These are phyloP conservation scores for Drosophila nigromelanica DNA, from an alignment of 1,140 invertebrate species.

Conservation along the genomic window DNA sequence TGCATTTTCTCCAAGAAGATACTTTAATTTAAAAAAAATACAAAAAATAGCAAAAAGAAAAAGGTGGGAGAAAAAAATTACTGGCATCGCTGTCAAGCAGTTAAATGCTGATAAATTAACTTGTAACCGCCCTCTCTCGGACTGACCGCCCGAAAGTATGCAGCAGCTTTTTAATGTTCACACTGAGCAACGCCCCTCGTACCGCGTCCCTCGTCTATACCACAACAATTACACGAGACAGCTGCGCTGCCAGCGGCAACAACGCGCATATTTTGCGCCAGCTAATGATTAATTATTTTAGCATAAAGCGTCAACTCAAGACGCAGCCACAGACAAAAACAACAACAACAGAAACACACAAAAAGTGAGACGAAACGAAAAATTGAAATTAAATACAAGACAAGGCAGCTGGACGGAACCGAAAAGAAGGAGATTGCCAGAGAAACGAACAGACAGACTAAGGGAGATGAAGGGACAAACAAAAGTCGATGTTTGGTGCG, in stretches of 20 bases:
- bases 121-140: slow-evolving; percentile 44
- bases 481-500: slow-evolving; percentile 17
- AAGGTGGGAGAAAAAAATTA: slow-evolving; percentile 11
- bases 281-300: slow-evolving; percentile 82
- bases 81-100: slow-evolving; percentile 61
- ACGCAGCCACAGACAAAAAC: slow-evolving; percentile 38
- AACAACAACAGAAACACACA: slow-evolving; percentile 4
- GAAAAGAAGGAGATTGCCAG: neutral
- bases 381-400: slow-evolving; percentile 76
- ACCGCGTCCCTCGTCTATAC: slow-evolving; percentile 14
- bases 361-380: slow-evolving; percentile 28
- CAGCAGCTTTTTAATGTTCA: slow-evolving; percentile 71
- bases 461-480: neutral
- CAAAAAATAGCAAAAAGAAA: neutral
- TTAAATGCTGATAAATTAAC: slow-evolving; percentile 82
- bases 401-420: slow-evolving; percentile 46
- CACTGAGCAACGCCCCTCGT: slow-evolving; percentile 23
- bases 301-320: slow-evolving; percentile 81
- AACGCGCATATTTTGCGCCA: slow-evolving; percentile 71
- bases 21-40: slow-evolving; percentile 48
- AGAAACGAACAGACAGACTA: slow-evolving; percentile 19
- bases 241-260: slow-evolving; percentile 43
- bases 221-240: slow-evolving; percentile 74
- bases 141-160: slow-evolving; percentile 40
- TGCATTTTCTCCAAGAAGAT: slow-evolving; percentile 36